These are phyloP conservation scores for Limosa lapponica DNA, from an alignment of 2,797 vertebrate species.

Conservation along the genomic window DNA sequence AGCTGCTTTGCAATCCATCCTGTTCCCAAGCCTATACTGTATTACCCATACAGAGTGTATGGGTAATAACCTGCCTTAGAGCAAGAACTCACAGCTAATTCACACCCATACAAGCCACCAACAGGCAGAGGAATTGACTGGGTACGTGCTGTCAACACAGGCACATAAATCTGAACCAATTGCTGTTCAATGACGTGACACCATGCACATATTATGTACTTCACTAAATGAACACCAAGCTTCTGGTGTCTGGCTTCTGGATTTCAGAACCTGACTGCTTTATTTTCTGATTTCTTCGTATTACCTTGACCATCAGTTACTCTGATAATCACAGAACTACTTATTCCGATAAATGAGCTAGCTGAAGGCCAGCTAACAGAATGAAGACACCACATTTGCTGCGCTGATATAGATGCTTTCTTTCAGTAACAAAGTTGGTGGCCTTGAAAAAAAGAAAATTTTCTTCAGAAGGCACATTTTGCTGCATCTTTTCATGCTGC, in stretches of 20 bases:
- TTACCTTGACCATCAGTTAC: not conserved
- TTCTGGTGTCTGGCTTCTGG: not conserved
- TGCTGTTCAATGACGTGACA: not conserved
- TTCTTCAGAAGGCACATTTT: not conserved
- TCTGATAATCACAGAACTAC: not conserved
- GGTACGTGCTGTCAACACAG: not conserved
- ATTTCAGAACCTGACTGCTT: not conserved
- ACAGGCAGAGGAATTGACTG: not conserved
- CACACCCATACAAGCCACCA: not conserved
- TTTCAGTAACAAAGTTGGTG: not conserved
- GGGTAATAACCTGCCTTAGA: not conserved
- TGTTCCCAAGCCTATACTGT: not conserved
- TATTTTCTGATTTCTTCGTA: not conserved
- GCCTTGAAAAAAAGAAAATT: not conserved
- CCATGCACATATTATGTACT: not conserved
- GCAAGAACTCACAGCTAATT: not conserved
- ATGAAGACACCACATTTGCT: not conserved
- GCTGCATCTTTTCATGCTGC: not conserved
- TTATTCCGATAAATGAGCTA: not conserved
- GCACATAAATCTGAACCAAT: not conserved
- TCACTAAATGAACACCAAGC: not conserved
- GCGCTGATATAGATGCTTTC: not conserved
- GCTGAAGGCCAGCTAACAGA: not conserved
- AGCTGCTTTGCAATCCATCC: not conserved
- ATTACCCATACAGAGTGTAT: rapidly evolving